Evolutionary conservation across 2,797 vertebrate species (phyloP), one percentile per base, ranked within the genome.

Genomic region (Gymnothorax reevesii): DNA sequence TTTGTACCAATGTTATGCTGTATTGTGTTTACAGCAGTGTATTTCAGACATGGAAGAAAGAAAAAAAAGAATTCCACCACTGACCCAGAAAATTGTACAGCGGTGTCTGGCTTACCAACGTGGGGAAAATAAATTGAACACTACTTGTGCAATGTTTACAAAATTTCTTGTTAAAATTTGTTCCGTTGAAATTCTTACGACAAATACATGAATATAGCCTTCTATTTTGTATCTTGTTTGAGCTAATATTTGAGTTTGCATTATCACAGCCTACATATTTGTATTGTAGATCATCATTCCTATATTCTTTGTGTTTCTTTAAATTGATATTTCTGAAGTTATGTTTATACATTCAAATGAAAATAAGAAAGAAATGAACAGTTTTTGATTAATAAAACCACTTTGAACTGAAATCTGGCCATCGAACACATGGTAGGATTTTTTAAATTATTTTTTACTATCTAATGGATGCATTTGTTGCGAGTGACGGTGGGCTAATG

Each of bases 141-240:
- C 82, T 84, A 84, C 69, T 69, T 87, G 86, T 82, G 69, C 83
- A 73, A 84, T 84, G 82, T 84, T 87, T 75, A 87, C 86, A 75
- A 57, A 83, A 42, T 87, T 87, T 52, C 66, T 57, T 27, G 42
- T 84, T 87, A 84, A 49, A 84, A 62, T 84, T 52, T 33, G 71
- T 75, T 42, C 69, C 59, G 22, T 25, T 77, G 49, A 83, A 84
- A 77, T 84, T 42, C 84, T 83, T 59, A 69, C 49, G 83, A 33
- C 13, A 49, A 62, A 17, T 54, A 42, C 52, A 54, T 59, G 9
- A 25, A 7, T 22, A 84, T 62, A 22, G 62, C 71, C 9, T 69
- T 60, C 57, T 25, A 33, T 80, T 54, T 80, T 80, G 20, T 52
- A 80, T n/a, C 73, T 52, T 17, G 49, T 80, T 42, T 54, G 77